A percentile compares a stretch with the other conserved stretches of the same genome.
phyloP scores from a whole-genome alignment of 2,797 vertebrate species.

The Anniella stebbinsi region DNA sequence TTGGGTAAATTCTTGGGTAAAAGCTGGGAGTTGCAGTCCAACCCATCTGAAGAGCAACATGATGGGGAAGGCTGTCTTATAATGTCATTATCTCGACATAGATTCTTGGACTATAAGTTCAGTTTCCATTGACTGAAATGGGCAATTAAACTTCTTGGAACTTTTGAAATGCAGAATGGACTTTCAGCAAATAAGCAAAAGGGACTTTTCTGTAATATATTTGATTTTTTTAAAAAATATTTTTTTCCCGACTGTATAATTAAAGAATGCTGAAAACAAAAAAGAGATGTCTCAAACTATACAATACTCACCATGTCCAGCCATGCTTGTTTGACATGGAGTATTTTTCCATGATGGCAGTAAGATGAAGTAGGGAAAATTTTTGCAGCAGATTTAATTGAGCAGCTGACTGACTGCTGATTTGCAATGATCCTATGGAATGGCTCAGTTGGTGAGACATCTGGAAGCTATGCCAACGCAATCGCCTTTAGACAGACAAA shows the following conservation, averaged over 20 bases:
- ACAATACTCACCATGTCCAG: slow-evolving; percentile 92
- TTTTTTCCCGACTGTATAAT: not conserved
- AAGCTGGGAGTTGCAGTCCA: not conserved
- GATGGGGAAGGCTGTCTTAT: not conserved
- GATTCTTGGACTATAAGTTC: not conserved
- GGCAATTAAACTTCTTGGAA: not conserved
- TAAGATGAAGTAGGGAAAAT: slow-evolving; percentile 94
- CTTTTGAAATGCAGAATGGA: not conserved
- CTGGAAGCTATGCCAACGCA: slow-evolving; percentile 97
- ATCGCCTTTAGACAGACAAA: slow-evolving; percentile 79
- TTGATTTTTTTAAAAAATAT: not conserved
- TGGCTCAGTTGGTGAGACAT: slow-evolving; percentile 90
- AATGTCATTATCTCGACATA: not conserved
- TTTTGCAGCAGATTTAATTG: slow-evolving; percentile 95
- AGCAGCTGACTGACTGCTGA: slow-evolving; percentile 93
- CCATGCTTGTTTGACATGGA: slow-evolving; percentile 97
- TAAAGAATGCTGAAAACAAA: not conserved
- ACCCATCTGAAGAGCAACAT: no score
- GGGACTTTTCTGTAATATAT: no score
- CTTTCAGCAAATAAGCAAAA: not conserved
- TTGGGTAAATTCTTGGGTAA: not conserved
- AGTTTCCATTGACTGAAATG: not conserved
- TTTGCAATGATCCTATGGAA: slow-evolving; percentile 89
- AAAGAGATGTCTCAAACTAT: not conserved
- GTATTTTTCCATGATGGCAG: slow-evolving; percentile 98